phyloP scores from a whole-genome alignment of 2,113 vertebrate genomes.

The Salvelinus namaycush region DNA sequence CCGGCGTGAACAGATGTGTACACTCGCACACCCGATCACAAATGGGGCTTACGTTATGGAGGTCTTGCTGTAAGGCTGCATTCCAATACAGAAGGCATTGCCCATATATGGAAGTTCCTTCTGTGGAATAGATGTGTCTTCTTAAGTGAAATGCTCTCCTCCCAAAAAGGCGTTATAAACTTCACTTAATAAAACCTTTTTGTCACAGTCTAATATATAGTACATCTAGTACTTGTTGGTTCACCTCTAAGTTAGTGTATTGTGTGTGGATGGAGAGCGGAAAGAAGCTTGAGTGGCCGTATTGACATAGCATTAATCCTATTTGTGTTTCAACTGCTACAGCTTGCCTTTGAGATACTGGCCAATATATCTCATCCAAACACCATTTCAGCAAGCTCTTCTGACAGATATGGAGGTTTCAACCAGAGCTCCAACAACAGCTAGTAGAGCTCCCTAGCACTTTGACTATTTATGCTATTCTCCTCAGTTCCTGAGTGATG shows the following conservation, averaged over 20 bases:
- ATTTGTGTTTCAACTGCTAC: conserved; percentile 35
- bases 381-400: neutral
- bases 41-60: too few species aligned
- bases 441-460: neutral
- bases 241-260: neutral
- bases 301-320: conserved; percentile 46
- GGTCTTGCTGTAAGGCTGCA: too few species aligned
- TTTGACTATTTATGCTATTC: neutral
- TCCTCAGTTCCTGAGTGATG: neutral
- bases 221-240: neutral
- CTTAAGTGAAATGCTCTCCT: too few species aligned
- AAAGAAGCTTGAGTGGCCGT: conserved; percentile 8
- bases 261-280: conserved; percentile 13
- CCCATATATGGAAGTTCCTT: too few species aligned
- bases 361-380: neutral
- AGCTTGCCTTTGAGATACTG: neutral
- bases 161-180: too few species aligned
- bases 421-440: neutral
- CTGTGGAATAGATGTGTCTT: too few species aligned
- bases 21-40: too few species aligned
- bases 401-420: neutral
- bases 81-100: too few species aligned
- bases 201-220: neutral
- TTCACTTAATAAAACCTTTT: neutral
- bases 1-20: too few species aligned